Evolutionary conservation across 2,797 vertebrate species (phyloP).

Genomic region (Gallinago stenura): DNA sequence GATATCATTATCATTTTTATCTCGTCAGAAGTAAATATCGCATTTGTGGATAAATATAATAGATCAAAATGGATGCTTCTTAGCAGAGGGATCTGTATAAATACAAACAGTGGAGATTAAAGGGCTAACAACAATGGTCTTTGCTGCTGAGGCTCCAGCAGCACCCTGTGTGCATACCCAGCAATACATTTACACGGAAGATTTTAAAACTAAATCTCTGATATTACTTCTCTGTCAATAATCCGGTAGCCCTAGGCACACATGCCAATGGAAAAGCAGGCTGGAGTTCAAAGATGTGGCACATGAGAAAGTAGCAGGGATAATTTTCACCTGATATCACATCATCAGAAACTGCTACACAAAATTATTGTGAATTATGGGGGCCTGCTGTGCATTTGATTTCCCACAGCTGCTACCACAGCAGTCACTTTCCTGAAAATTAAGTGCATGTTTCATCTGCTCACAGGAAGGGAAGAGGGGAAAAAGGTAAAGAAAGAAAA

Average conservation of each 20-base stretch:
- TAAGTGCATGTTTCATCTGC: slow-evolving; percentile 79
- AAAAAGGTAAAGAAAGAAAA: slow-evolving; percentile 11
- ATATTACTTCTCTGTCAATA: slow-evolving; percentile 55
- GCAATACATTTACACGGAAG: not conserved
- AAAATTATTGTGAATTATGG: slow-evolving; percentile 79
- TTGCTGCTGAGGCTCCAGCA: not conserved
- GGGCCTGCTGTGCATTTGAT: slow-evolving; percentile 80
- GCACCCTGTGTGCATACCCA: slow-evolving; percentile 11
- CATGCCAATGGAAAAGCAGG: slow-evolving; percentile 38
- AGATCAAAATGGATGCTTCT: slow-evolving; percentile 11
- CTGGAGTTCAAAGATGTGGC: slow-evolving; percentile 53
- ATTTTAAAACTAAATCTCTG: slow-evolving; percentile 40
- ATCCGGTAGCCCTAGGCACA: slow-evolving; percentile 54
- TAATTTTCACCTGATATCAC: slow-evolving; percentile 72
- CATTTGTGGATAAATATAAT: slow-evolving; percentile 52
- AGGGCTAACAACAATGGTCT: not conserved
- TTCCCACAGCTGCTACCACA: slow-evolving; percentile 79
- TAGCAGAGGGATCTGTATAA: not conserved
- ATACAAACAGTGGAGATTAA: slow-evolving; percentile 10
- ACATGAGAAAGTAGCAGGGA: slow-evolving; percentile 52
- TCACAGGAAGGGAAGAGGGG: slow-evolving; percentile 24
- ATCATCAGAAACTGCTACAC: slow-evolving; percentile 76
- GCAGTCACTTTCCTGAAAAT: slow-evolving; percentile 80
- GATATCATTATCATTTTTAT: slow-evolving; percentile 45
- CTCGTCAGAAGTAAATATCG: slow-evolving; percentile 38